Percentiles rank a stretch among this genome's conserved stretches.
Conservation (phyloP, 2,888 invertebrate species). For the Apoda limacodes region DNA sequence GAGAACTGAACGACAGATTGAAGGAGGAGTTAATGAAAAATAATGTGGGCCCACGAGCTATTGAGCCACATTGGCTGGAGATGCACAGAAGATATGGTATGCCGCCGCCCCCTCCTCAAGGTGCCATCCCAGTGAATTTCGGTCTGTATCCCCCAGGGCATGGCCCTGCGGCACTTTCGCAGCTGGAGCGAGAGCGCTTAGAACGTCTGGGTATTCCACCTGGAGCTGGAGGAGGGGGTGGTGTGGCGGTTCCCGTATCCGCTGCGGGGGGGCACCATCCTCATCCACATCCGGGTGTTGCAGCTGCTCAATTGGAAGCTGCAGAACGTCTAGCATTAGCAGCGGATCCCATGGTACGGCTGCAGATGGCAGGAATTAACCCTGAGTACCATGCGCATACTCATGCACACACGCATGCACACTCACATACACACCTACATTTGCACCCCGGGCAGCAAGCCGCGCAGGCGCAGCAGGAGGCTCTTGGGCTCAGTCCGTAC, state of each 20-base stretch:
- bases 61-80: conserved; percentile 90
- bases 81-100: conserved; percentile 84
- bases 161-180: conserved; percentile 75
- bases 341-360: conserved; percentile 91
- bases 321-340: conserved; percentile 86
- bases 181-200: conserved; percentile 88
- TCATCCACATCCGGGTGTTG: conserved; percentile 66
- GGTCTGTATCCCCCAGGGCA: conserved; percentile 82
- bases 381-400: conserved; percentile 94
- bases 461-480: conserved; percentile 76
- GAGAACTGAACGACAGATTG: conserved; percentile 85
- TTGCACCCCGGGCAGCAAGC: conserved; percentile 81
- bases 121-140: conserved; percentile 77
- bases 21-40: conserved; percentile 90
- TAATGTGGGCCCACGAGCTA: conserved; percentile 72
- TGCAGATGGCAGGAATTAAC: conserved; percentile 93
- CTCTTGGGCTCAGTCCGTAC: conserved; percentile 63
- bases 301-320: conserved; percentile 75
- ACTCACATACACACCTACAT: conserved; percentile 89
- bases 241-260: conserved; percentile 57
- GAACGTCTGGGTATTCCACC: conserved; percentile 85
- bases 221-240: conserved; percentile 62
- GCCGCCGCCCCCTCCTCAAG: conserved; percentile 73
- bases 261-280: conserved; percentile 69
- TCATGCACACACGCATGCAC: conserved; percentile 92